These are phyloP conservation scores for Stegostoma tigrinum DNA, from an alignment of 2,113 vertebrate genomes.

Conservation along the genomic window DNA sequence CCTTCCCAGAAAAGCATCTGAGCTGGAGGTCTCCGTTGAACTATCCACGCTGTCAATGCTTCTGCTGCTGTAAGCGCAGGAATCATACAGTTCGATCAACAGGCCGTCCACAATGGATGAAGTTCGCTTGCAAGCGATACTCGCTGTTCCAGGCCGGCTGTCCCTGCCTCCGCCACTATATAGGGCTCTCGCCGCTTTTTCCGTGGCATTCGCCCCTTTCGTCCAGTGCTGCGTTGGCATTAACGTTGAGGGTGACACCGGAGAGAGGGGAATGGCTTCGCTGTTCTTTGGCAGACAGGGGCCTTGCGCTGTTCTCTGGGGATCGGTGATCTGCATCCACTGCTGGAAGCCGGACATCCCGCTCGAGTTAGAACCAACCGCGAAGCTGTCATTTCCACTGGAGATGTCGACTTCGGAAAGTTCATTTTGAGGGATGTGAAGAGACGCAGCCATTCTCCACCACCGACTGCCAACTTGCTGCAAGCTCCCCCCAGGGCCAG, in stretches of 20 bases:
- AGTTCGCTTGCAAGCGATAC: slow-evolving; percentile 38
- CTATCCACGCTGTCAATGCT: slow-evolving; percentile 74
- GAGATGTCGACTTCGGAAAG: slow-evolving; percentile 62
- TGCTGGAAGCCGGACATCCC: slow-evolving; percentile 50
- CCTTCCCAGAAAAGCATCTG: slow-evolving; percentile 66
- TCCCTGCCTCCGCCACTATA: neutral
- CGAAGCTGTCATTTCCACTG: slow-evolving; percentile 46
- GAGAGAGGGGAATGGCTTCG: neutral
- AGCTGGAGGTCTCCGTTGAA: slow-evolving; percentile 80
- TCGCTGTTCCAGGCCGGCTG: neutral
- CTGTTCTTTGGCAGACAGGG: neutral
- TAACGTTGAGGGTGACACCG: neutral
- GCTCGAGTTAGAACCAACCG: slow-evolving; percentile 43
- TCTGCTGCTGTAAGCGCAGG: slow-evolving; percentile 50
- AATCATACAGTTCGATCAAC: slow-evolving; percentile 83
- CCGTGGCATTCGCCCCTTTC: neutral
- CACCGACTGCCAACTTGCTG: neutral
- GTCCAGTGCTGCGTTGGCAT: neutral
- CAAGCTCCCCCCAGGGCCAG: neutral
- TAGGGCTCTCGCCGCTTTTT: slow-evolving; percentile 41
- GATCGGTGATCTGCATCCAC: slow-evolving; percentile 45
- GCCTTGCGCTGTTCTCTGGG: neutral
- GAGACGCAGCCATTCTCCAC: slow-evolving; percentile 48
- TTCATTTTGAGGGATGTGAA: slow-evolving; percentile 44
- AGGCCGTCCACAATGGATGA: slow-evolving; percentile 81